These are phyloP conservation scores for Mizuhopecten yessoensis DNA, from an alignment of 1,140 invertebrate genomes.

Conservation along the genomic window DNA sequence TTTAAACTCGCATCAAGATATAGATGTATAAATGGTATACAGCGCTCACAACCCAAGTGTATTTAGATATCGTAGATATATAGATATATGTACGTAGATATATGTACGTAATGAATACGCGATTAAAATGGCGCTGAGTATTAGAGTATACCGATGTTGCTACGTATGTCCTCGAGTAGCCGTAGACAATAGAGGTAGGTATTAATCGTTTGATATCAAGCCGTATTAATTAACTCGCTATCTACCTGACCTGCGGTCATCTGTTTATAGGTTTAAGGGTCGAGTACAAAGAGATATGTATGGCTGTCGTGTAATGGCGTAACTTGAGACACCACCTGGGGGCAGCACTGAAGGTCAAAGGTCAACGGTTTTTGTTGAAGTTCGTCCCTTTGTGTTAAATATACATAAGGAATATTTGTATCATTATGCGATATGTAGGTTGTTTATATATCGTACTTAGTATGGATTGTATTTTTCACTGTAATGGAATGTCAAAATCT, in stretches of 20 bases:
- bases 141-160: not conserved
- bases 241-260: not conserved
- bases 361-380: constrained; percentile 18
- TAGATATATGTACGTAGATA: not conserved
- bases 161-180: not conserved
- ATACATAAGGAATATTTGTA: no score
- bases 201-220: not conserved
- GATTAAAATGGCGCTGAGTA: not conserved
- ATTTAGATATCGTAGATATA: not conserved
- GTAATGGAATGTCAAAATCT: no score
- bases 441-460: no score
- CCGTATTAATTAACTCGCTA: not conserved
- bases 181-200: not conserved
- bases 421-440: no score
- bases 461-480: no score
- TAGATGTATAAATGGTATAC: not conserved
- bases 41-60: not conserved
- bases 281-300: not conserved
- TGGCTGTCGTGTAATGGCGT: not conserved
- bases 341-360: not conserved
- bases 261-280: not conserved
- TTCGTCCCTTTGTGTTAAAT: not conserved
- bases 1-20: no score
- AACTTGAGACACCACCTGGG: not conserved
- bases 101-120: not conserved